These are phyloP conservation scores for Drosophila glabriapex DNA, from an alignment of 2,888 invertebrate species.

Conservation along the genomic window DNA sequence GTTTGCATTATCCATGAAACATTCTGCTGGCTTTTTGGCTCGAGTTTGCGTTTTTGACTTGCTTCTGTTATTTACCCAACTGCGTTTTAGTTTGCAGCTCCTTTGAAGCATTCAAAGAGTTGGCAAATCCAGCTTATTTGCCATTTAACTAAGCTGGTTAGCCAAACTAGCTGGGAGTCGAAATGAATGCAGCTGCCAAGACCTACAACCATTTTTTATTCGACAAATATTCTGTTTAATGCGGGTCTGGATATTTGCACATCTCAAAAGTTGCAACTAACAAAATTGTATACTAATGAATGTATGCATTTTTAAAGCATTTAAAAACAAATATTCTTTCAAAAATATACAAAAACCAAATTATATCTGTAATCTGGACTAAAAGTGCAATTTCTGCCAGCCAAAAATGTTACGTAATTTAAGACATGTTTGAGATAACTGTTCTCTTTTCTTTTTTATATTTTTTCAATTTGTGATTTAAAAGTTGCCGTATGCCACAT, in stretches of 20 bases:
- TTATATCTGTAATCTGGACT: neutral
- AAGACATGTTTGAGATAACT: neutral
- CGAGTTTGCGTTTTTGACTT: slow-evolving; percentile 50
- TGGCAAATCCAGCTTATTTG: slow-evolving; percentile 60
- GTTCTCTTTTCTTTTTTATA: neutral
- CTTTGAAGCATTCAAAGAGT: slow-evolving; percentile 8
- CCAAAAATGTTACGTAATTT: neutral
- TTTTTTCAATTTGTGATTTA: neutral
- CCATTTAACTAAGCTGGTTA: slow-evolving; percentile 75
- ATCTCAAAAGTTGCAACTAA: neutral
- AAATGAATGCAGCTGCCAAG: slow-evolving; percentile 21
- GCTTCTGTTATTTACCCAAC: slow-evolving; percentile 62
- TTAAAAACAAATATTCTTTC: neutral
- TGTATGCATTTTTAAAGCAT: neutral
- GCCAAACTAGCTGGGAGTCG: slow-evolving; percentile 54
- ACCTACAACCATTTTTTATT: neutral
- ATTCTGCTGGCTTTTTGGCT: slow-evolving; percentile 72
- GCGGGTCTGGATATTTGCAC: neutral
- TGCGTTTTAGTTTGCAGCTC: slow-evolving; percentile 45
- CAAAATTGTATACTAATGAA: neutral
- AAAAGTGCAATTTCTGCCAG: neutral
- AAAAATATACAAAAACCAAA: neutral
- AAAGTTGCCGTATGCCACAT: neutral
- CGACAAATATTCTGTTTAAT: slow-evolving; percentile 11
- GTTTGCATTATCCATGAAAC: slow-evolving; percentile 61